Evolutionary conservation across 2,888 invertebrate species (phyloP).

Genomic region (Eutolmus rufibarbis): DNA sequence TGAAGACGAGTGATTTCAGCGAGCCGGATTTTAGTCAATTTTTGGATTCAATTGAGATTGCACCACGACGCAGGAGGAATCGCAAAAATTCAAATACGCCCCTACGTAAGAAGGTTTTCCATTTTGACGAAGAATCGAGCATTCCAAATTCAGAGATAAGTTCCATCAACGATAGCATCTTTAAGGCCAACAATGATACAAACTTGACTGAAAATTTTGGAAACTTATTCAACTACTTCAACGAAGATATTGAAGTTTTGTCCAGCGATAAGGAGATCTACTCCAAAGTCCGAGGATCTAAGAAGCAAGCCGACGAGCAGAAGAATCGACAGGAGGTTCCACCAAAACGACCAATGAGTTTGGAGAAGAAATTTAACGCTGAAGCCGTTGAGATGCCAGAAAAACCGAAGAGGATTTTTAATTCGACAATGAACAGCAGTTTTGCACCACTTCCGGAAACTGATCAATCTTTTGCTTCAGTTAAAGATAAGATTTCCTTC

Average conservation of each 20-base stretch:
- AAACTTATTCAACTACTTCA: slow-evolving; percentile 56
- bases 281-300: neutral
- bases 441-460: neutral
- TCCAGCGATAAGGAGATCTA: neutral
- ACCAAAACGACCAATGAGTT: neutral
- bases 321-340: neutral
- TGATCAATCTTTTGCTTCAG: slow-evolving; percentile 50
- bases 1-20: neutral
- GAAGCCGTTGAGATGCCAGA: neutral
- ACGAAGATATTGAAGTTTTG: slow-evolving; percentile 52
- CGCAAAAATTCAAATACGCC: neutral
- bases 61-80: neutral
- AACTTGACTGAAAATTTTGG: slow-evolving; percentile 53
- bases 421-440: neutral
- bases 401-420: neutral
- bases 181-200: neutral
- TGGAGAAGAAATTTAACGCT: neutral
- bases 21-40: neutral
- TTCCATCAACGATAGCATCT: neutral
- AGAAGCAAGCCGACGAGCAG: neutral
- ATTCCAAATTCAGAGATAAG: neutral
- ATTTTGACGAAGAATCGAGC: neutral
- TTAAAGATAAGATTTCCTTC: slow-evolving; percentile 57
- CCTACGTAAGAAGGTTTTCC: neutral
- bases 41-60: neutral